These are phyloP conservation scores for Nycticebus coucang DNA, from an alignment of 2,113 vertebrate species.

Conservation along the genomic window DNA sequence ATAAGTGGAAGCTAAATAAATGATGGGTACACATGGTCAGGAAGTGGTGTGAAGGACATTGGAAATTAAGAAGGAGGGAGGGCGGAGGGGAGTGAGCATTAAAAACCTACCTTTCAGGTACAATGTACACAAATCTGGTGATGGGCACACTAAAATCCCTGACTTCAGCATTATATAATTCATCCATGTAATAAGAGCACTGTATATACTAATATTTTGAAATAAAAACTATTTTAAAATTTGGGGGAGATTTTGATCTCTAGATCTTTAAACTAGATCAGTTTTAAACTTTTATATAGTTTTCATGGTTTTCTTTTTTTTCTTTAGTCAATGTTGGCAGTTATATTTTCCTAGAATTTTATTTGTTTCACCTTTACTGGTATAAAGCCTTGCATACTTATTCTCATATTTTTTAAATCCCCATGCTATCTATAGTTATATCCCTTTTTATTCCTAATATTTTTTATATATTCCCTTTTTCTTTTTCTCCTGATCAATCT, in stretches of 20 bases:
- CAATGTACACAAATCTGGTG: too few relatives aligned
- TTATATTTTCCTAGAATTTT: constrained; percentile 30
- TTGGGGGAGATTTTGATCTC: not conserved
- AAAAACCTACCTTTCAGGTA: too few relatives aligned
- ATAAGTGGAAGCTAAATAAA: too few relatives aligned
- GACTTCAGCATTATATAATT: too few relatives aligned
- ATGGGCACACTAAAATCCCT: too few relatives aligned
- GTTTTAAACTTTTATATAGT: not conserved
- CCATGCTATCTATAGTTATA: not conserved
- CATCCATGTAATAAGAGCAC: too few relatives aligned
- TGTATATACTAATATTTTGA: too few relatives aligned
- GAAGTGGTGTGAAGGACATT: too few relatives aligned
- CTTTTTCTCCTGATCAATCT: not conserved
- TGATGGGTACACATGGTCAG: too few relatives aligned
- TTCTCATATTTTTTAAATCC: not conserved
- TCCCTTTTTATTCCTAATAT: not conserved
- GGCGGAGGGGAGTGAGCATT: not conserved
- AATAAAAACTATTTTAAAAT: not conserved
- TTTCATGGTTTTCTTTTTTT: not conserved
- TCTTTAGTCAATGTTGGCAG: not conserved
- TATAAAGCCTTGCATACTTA: not conserved
- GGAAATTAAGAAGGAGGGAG: too few relatives aligned
- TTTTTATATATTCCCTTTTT: not conserved
- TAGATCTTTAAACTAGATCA: not conserved
- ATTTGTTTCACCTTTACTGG: not conserved